A percentile compares a stretch with the other conserved stretches of the same genome.
phyloP scores from a whole-genome alignment of 2,888 invertebrate species.

The Branchinecta sandiegonensis region DNA sequence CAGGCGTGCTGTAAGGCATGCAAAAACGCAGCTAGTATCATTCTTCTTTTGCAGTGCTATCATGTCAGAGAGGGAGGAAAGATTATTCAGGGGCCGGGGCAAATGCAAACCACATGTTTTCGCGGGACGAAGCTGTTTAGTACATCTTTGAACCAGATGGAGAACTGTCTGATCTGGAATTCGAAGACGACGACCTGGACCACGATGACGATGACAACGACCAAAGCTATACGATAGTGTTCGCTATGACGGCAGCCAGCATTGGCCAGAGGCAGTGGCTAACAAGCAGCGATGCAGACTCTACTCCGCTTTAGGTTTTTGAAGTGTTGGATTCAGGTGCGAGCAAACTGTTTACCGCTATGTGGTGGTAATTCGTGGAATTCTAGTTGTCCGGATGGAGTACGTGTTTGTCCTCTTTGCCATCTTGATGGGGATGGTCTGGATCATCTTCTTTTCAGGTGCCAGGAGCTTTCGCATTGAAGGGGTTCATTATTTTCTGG shows the following conservation, averaged over 20 bases:
- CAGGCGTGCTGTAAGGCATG: too few relatives aligned
- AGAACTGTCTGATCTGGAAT: not conserved
- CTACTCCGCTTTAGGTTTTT: too few relatives aligned
- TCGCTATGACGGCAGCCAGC: not conserved
- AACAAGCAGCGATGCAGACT: not conserved
- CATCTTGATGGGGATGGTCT: too few relatives aligned
- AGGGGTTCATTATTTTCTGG: too few relatives aligned
- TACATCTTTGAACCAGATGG: not conserved
- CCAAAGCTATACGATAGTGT: not conserved
- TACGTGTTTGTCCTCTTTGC: too few relatives aligned
- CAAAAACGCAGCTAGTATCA: too few relatives aligned
- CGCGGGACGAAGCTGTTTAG: not conserved
- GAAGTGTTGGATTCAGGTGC: too few relatives aligned
- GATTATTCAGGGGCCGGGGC: not conserved
- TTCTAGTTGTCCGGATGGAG: too few relatives aligned
- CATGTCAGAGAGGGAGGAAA: slow-evolving; percentile 3
- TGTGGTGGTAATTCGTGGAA: too few relatives aligned
- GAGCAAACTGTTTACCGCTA: too few relatives aligned
- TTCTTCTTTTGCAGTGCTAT: slow-evolving; percentile 4
- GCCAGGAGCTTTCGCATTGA: too few relatives aligned
- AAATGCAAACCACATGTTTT: not conserved
- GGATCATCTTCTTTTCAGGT: too few relatives aligned
- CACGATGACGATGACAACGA: not conserved
- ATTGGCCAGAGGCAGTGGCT: slow-evolving; percentile 3
- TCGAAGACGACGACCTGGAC: slow-evolving; percentile 1